Percentiles rank a stretch among this genome's conserved stretches.
These are phyloP conservation scores for Chironomus tepperi DNA, from an alignment of 1,140 invertebrate species.

Conservation along the genomic window DNA sequence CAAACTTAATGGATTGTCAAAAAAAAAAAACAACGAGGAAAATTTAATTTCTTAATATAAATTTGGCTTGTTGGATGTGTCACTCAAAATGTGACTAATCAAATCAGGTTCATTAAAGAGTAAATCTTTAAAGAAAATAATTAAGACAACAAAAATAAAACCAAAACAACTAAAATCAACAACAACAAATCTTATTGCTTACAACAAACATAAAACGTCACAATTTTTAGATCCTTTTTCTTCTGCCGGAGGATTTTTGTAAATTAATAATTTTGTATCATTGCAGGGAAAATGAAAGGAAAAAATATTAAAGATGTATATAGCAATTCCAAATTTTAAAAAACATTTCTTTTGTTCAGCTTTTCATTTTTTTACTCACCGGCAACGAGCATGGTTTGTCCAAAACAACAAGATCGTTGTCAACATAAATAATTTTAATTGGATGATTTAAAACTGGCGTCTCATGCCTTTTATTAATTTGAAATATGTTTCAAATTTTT, in stretches of 20 bases:
- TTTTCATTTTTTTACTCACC: constrained; percentile 48
- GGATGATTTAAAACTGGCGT: constrained; percentile 62
- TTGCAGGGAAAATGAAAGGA: no score
- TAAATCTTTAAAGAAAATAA: no score
- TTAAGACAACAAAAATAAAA: background rate
- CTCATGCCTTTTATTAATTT: constrained; percentile 52
- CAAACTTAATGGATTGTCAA: no score
- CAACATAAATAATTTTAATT: constrained; percentile 70
- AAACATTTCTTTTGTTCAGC: constrained; percentile 5
- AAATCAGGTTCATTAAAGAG: no score
- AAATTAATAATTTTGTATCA: no score
- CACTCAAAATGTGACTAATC: no score
- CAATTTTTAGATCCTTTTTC: background rate
- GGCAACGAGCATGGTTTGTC: constrained; percentile 86
- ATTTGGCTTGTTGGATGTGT: no score
- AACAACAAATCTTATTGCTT: constrained; percentile 10
- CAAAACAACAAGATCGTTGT: constrained; percentile 73
- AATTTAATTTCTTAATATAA: no score
- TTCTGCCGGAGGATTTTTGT: background rate
- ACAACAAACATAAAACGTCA: background rate
- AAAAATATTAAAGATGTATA: no score
- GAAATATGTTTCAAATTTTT: background rate
- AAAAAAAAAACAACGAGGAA: no score
- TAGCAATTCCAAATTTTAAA: no score
- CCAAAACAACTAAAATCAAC: background rate